Conservation (phyloP, 1,140 invertebrate species). For the Papilio aristodemus region DNA sequence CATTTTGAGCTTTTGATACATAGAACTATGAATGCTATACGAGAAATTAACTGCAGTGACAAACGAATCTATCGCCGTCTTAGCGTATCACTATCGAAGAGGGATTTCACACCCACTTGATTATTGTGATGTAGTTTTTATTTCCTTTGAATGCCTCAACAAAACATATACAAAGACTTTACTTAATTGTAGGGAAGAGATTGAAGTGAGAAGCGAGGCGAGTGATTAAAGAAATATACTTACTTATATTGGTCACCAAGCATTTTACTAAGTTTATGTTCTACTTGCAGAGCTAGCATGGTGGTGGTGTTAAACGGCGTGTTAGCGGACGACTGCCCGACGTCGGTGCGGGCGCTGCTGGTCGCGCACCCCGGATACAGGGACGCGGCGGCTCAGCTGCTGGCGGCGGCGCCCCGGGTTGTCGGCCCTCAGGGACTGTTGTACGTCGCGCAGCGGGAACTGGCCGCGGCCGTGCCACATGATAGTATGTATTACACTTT, state of each 20-base stretch:
- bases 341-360: slow-evolving; percentile 89
- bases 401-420: slow-evolving; percentile 87
- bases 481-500: slow-evolving; percentile 91
- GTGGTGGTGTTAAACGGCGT: slow-evolving; percentile 93
- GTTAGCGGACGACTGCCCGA: slow-evolving; percentile 90
- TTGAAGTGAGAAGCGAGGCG: no score
- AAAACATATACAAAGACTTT: no score
- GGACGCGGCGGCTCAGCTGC: slow-evolving; percentile 89
- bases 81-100: no score
- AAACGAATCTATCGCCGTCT: no score
- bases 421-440: slow-evolving; percentile 91
- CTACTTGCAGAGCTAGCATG: slow-evolving; percentile 81
- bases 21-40: no score
- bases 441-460: slow-evolving; percentile 94
- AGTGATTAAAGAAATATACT: no score
- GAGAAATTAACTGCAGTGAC: no score
- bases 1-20: neutral
- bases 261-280: neutral
- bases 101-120: no score
- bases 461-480: slow-evolving; percentile 93
- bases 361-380: slow-evolving; percentile 91
- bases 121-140: no score
- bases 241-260: neutral
- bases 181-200: no score
- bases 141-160: no score